A percentile compares a stretch with the other conserved stretches of the same genome.
Evolutionary conservation across 2,113 vertebrate species (phyloP).

Genomic region (Neolamprologus sp.): DNA sequence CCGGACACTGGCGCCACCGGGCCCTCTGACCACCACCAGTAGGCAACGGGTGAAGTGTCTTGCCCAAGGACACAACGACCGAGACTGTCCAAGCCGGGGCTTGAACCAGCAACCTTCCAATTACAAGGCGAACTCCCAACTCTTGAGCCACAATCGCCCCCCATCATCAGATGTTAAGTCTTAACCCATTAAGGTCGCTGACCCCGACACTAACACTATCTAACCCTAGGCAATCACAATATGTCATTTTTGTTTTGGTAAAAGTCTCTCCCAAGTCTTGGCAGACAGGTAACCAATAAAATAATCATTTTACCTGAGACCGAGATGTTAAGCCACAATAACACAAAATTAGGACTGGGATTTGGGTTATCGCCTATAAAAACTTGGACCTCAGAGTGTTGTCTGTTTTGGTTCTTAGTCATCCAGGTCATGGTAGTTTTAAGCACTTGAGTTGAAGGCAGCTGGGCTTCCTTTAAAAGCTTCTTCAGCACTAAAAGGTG

Average conservation of each 20-base stretch:
- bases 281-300: background rate
- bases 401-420: background rate
- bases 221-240: background rate
- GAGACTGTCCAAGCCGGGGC: accelerated
- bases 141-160: accelerated
- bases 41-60: accelerated
- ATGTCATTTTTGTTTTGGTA: background rate
- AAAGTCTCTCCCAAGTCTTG: background rate
- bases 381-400: background rate
- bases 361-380: background rate
- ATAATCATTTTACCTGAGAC: background rate
- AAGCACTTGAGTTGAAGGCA: background rate
- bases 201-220: accelerated
- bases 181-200: accelerated
- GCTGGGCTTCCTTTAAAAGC: background rate
- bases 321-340: background rate
- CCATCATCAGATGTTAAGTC: background rate
- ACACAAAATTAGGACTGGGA: background rate
- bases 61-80: accelerated
- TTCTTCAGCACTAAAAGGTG: background rate
- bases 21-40: background rate
- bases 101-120: accelerated
- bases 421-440: background rate
- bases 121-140: background rate
- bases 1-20: accelerated